Percentiles rank a stretch among this genome's conserved stretches.
Evolutionary conservation across 2,888 invertebrate species (phyloP).

Genomic region (Pterobdella sp.): DNA sequence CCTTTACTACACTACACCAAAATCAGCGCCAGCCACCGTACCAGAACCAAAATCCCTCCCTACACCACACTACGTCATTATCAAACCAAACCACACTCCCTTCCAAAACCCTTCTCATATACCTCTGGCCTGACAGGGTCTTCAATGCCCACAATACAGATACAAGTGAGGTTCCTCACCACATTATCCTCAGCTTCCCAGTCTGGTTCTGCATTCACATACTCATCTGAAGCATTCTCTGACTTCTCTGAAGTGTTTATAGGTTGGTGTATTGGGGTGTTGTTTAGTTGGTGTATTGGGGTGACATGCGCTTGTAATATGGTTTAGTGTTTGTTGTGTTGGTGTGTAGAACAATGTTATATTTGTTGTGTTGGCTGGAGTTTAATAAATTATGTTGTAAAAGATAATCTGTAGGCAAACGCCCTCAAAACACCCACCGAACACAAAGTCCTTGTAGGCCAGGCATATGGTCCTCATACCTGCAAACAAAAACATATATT

Average conservation of each 20-base stretch:
- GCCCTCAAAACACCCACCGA: slow-evolving; percentile 52
- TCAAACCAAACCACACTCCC: neutral
- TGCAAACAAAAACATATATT: neutral
- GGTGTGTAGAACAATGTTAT: neutral
- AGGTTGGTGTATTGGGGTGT: too few species aligned
- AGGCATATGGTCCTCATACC: slow-evolving; percentile 80
- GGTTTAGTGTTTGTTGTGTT: neutral
- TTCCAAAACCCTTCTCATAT: neutral
- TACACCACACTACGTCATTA: neutral
- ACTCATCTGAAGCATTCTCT: slow-evolving; percentile 74
- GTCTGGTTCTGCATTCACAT: slow-evolving; percentile 54
- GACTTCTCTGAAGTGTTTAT: slow-evolving; percentile 67
- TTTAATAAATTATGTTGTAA: too few species aligned
- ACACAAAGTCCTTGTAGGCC: slow-evolving; percentile 87
- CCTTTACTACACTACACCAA: neutral
- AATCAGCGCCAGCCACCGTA: neutral
- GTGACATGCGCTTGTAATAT: neutral
- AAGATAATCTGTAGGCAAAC: neutral
- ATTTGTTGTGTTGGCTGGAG: neutral
- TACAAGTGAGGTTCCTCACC: slow-evolving; percentile 81
- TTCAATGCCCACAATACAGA: slow-evolving; percentile 94
- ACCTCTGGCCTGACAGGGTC: slow-evolving; percentile 75
- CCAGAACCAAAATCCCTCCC: too few species aligned
- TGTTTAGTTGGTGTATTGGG: neutral
- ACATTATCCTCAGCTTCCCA: slow-evolving; percentile 90